Base-by-base conservation (phyloP, 2,797 vertebrate species). In the Ctenopoma multispine region DNA sequence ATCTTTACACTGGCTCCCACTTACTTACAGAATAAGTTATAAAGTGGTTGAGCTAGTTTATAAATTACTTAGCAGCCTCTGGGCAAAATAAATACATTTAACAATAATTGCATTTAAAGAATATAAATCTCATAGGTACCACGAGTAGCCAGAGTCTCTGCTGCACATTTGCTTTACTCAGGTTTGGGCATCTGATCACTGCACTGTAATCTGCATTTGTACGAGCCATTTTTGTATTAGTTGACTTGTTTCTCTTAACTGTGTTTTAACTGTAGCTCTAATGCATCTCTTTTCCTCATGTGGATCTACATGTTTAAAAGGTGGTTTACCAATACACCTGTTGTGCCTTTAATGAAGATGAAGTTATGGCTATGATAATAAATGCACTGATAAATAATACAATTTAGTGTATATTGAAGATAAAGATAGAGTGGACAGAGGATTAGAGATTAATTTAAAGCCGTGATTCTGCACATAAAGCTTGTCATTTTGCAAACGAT, bases 11-110 rank as follows among this genome's bases (percentile, higher is more conserved):
- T 5, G 27, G 20, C 2, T 36, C 17, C 47, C 12, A 36, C 31
- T 43, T 49, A 27, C 13, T 44, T 36, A 46, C 8, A 46, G 23
- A 38, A 9, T 6, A 54, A 7, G 53, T 14, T 53, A n/a, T 34
- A 7, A 53, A 47, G 24, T 7, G 18, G 20, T 29, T 3, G 15
- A 18, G 1, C 44, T 41, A 9, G 23, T 61, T 51, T 56, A 56
- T 62, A 47, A 41, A 79, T 66, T 15, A 27, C 56, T 47, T 7
- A 38, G 15, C 20, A 60, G 43, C 63, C 74, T 58, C 1, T 0
- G 31, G 38, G 29, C 18, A 23, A 60, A 38, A 38, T 38, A 38
- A 38, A 38, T 31, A 14, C 0, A 41, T 34, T 53, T 50, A 31
- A 31, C 20, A 66, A 38, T 13, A 38, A 31, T 31, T 50, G 23